These are phyloP conservation scores for Xiphias gladius DNA, from an alignment of 2,113 vertebrate genomes.

Conservation along the genomic window DNA sequence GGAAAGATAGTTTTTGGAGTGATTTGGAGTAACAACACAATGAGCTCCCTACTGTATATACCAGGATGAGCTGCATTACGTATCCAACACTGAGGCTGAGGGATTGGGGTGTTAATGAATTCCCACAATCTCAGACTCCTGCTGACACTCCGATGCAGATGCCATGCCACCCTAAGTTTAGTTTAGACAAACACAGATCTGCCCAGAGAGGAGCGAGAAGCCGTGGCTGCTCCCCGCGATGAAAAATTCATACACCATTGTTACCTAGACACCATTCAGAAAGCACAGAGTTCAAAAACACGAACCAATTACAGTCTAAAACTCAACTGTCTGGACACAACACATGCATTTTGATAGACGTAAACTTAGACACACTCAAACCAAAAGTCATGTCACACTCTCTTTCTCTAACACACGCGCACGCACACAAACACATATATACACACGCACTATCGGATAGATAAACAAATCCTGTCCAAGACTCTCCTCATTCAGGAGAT, in stretches of 20 bases:
- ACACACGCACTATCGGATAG: slow-evolving; percentile 59
- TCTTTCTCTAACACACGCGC: slow-evolving; percentile 15
- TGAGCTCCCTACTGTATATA: slow-evolving; percentile 9
- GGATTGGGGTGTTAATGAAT: slow-evolving; percentile 61
- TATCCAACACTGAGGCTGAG: slow-evolving; percentile 41
- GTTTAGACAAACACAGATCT: slow-evolving; percentile 72
- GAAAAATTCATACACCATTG: slow-evolving; percentile 95
- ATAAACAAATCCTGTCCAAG: slow-evolving; percentile 80
- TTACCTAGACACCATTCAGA: slow-evolving; percentile 93
- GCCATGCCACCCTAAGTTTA: slow-evolving; percentile 71
- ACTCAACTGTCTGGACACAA: slow-evolving; percentile 76
- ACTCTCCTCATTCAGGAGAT: slow-evolving; percentile 75
- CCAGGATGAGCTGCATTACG: slow-evolving; percentile 39
- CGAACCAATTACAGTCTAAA: slow-evolving; percentile 94
- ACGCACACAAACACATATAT: slow-evolving; percentile 25
- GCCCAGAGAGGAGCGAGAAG: slow-evolving; percentile 48
- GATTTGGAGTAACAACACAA: slow-evolving; percentile 34
- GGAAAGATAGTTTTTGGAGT: not conserved
- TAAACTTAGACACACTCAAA: slow-evolving; percentile 63
- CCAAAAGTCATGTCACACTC: slow-evolving; percentile 46
- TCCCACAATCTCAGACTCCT: slow-evolving; percentile 45
- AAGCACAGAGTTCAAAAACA: slow-evolving; percentile 92
- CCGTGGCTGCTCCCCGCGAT: slow-evolving; percentile 75
- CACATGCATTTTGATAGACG: slow-evolving; percentile 65
- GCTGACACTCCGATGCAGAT: slow-evolving; percentile 69